These are phyloP conservation scores for Drosophila tripunctata DNA, from an alignment of 2,888 invertebrate genomes.

Conservation along the genomic window DNA sequence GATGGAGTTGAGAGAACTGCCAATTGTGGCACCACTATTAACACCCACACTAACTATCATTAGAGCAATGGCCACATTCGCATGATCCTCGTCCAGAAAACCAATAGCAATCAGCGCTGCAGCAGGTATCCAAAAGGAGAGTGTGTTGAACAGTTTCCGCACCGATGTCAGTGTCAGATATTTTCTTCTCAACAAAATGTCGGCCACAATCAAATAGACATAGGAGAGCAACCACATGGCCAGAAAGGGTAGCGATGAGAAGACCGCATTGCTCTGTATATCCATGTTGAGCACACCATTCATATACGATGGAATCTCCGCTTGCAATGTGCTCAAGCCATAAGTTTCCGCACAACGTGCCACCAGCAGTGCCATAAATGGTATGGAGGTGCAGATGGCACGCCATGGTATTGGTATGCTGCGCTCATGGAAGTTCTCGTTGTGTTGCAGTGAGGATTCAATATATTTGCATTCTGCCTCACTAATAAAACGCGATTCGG, in stretches of 20 bases:
- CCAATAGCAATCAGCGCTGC: constrained; percentile 85
- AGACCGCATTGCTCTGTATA: constrained; percentile 85
- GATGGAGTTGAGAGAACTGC: constrained; percentile 86
- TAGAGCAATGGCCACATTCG: constrained; percentile 84
- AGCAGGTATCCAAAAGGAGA: constrained; percentile 85
- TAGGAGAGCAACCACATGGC: constrained; percentile 85
- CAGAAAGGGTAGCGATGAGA: constrained; percentile 85
- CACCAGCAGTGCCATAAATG: constrained; percentile 86
- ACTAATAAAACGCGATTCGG: constrained; percentile 85
- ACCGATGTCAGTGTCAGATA: constrained; percentile 80
- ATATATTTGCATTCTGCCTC: constrained; percentile 86
- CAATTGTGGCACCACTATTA: constrained; percentile 78
- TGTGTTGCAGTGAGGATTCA: constrained; percentile 84
- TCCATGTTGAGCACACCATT: constrained; percentile 86
- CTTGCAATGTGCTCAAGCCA: constrained; percentile 89
- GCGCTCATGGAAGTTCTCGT: constrained; percentile 61
- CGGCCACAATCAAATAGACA: constrained; percentile 84
- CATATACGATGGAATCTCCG: constrained; percentile 89
- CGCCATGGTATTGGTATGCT: constrained; percentile 86
- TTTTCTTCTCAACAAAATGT: constrained; percentile 83
- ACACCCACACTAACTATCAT: constrained; percentile 86
- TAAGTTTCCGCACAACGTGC: constrained; percentile 88
- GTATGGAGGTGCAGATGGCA: constrained; percentile 87
- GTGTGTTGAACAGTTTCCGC: constrained; percentile 73
- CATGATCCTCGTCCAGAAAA: constrained; percentile 83